Evolutionary conservation across 2,113 vertebrate species (phyloP), one percentile per base, ranked within the genome.

Genomic region (Ariopsis seemanni): DNA sequence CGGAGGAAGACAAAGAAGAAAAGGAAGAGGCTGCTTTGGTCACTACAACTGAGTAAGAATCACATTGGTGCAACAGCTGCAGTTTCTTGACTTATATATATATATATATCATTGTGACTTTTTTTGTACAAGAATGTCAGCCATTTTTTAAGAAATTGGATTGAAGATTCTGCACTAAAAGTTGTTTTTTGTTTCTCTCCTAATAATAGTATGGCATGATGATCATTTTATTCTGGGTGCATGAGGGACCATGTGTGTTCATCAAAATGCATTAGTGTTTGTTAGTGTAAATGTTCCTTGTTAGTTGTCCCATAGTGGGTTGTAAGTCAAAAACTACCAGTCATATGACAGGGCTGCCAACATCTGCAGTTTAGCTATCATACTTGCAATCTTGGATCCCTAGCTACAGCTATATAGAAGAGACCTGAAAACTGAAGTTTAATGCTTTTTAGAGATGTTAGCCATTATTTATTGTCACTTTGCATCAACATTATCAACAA

Each of bases 21-120:
- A 87, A 91, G 72, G 87, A 92, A 53, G 88, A 91, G 88, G 86
- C 85, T 18, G 84, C 42, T 53, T 48, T 72, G 14, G 17, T 85
- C 71, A 87, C 80, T 90, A 90, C 60, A 48, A 48, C 93, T 91
- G 90, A 89, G 97, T 96, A 93, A 96, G 91, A 89, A 57, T 58
- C 30, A 52, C 17, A 4, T 65, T 20, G 48, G 27, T 30, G 17
- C 52, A 25, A 53, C 25, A 34, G 8, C 52, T 20, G 0, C 7
- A 17, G 14, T 7, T 57, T 7, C 30, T 42, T 60, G 27, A n/a
- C 25, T 9, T 34, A 34, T 34, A 34, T 34, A 34, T n/a, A n/a
- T n/a, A n/a, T n/a, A 34, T 34, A 34, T 2, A 34, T 34, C 34
- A 34, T 34, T 34, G 34, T 4, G 20, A 12, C 42, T 42, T 42